A percentile compares a stretch with the other conserved stretches of the same genome.
Conservation (phyloP, 2,888 invertebrate genomes). For the Seira sanloemensis region DNA sequence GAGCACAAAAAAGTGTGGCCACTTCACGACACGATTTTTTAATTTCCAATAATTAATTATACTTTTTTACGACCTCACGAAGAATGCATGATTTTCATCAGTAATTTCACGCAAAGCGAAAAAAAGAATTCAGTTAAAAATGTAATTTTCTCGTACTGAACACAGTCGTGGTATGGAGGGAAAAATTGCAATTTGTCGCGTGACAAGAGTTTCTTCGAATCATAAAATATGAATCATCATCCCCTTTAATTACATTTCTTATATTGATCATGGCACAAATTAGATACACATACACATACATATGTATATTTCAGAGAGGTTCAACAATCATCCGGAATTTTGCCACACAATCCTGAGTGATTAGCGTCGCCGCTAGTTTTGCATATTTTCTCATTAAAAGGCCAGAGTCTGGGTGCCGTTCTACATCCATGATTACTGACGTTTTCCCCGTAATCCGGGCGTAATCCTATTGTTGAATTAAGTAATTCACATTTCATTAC, state of each 20-base stretch:
- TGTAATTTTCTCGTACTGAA: background rate
- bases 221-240: background rate
- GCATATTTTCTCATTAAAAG: background rate
- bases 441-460: background rate
- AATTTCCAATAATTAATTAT: slow-evolving; percentile 3
- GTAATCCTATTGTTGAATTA: background rate
- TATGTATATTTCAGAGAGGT: too few relatives aligned
- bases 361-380: too few relatives aligned
- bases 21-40: slow-evolving; percentile 20
- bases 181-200: background rate
- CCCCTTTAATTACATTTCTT: background rate
- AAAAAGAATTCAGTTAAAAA: background rate
- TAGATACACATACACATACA: too few relatives aligned
- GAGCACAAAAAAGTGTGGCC: background rate
- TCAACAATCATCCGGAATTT: too few relatives aligned
- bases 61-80: background rate
- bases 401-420: too few relatives aligned
- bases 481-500: slow-evolving; percentile 12
- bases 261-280: slow-evolving; percentile 5
- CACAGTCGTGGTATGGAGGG: background rate
- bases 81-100: slow-evolving; percentile 11
- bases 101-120: background rate
- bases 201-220: background rate
- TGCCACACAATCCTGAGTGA: too few relatives aligned
- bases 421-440: background rate